Base-by-base conservation (phyloP, 2,113 vertebrate species). In the Sminthopsis crassicaudata region DNA sequence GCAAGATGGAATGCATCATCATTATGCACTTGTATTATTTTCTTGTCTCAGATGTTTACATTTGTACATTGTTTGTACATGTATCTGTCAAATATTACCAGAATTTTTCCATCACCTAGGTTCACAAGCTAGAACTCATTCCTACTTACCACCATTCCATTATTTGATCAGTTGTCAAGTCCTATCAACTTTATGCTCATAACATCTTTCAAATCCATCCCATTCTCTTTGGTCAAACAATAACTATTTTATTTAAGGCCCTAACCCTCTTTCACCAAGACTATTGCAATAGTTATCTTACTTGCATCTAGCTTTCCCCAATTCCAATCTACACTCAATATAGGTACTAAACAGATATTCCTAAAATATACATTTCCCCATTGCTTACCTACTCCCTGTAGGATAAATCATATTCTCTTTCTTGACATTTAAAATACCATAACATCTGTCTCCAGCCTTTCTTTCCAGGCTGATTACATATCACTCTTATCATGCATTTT, bases 1-100 rank as follows among this genome's bases (percentile, higher is more conserved):
- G 19, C 36, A 76, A 52, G 36, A 3, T 60, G 10, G 2, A 3
- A 0, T n/a, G 22, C 88, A 19, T 0, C 10, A 0, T 12, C 8
- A 2, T 14, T 55, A 0, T 3, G 9, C 52, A 51, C 2, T 24
- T 42, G 0, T 51, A 53, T 7, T 54, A 12, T 8, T 91, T 53
- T 25, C 8, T 22, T 0, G 7, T 84, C 36, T 36, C 25, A 46
- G 19, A 9, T 67, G 19, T 57, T 91, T 46, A 48, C 16, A 53
- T 26, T 5, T 8, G 5, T 60, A n/a, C 10, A 22, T 26, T 26
- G 36, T 26, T 30, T 60, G 6, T 42, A 19, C 25, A 42, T 6
- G 0, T 51, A 19, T 26, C 51, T 84, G 30, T 46, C 51, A 90
- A 46, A 89, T 76, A 36, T 76, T 76, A 76, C 67, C 67, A 76